Evolutionary conservation across 2,113 vertebrate genomes (phyloP), one percentile per base, ranked within the genome.

Genomic region (Perognathus longimembris): DNA sequence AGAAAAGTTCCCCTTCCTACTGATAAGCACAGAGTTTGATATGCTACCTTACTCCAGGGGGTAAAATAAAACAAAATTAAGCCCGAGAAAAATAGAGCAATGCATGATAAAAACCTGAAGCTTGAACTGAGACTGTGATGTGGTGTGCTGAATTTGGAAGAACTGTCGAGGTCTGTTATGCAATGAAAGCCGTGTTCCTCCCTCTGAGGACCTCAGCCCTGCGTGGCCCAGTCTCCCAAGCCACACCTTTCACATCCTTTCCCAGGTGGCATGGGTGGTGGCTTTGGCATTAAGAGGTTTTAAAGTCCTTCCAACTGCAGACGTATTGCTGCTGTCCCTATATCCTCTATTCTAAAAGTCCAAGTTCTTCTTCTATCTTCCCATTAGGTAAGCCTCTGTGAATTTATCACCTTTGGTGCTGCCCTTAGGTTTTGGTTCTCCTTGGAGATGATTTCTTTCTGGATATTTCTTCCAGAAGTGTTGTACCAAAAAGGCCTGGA

Each of bases 171-270:
- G 10, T 54, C 45, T 92, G 20, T n/a, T 54, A 18, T 26, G 17
- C 28, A 30, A 36, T 14, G 5, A 3, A 75, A 42, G 36, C 2
- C 3, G 0, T 81, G 76, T 73, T 10, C 57, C 34, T 34, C 50
- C 14, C 18, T 75, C 2, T 70, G 59, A 61, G 1, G 6, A 30
- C 7, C 34, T 20, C 20, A 36, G 45, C 34, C 1, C 20, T 4
- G 5, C 3, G 1, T 69, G 6, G 59, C 57, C 32, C 4, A 22
- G 34, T 54, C 34, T 50, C 38, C n/a, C 28, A 0, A 6, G 9
- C 15, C 11, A 28, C n/a, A n/a, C n/a, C n/a, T n/a, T n/a, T n/a
- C 24, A 28, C 4, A 6, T 66, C 34, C 30, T 66, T 73, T 88
- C 36, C 36, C 18, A 34, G 42, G 12, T 36, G 24, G 38, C 1